These are phyloP conservation scores for Sogatella furcifera DNA, from an alignment of 1,140 invertebrate species.

Conservation along the genomic window DNA sequence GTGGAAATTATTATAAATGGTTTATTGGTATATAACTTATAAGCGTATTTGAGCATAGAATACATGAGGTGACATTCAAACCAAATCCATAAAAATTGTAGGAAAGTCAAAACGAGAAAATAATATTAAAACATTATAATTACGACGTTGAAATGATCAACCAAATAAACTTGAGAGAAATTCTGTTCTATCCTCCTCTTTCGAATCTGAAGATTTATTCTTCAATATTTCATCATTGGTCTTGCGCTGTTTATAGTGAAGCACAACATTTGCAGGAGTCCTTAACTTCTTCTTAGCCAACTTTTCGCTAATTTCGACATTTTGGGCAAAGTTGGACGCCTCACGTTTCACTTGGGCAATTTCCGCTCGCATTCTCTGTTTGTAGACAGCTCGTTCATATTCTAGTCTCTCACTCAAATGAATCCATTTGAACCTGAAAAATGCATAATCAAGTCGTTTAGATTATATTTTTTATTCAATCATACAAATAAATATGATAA, in stretches of 20 bases:
- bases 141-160: background rate
- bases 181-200: constrained; percentile 6
- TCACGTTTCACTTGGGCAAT: constrained; percentile 85
- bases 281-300: constrained; percentile 11
- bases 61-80: too few relatives aligned
- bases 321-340: constrained; percentile 35
- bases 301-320: constrained; percentile 22
- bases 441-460: constrained; percentile 8
- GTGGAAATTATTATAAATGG: too few relatives aligned
- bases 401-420: constrained; percentile 86
- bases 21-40: too few relatives aligned
- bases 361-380: constrained; percentile 76
- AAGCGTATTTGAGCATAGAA: too few relatives aligned
- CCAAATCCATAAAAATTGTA: too few relatives aligned
- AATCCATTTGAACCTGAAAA: constrained; percentile 80
- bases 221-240: constrained; percentile 17
- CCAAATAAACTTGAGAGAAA: constrained; percentile 10
- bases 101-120: too few relatives aligned
- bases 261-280: background rate
- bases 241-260: constrained; percentile 15
- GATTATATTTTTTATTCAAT: too few relatives aligned
- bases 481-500: too few relatives aligned
- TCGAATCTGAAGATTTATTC: background rate
- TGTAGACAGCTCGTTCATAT: constrained; percentile 81
- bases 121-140: too few relatives aligned